Evolutionary conservation across 1,140 invertebrate species (phyloP).

Genomic region (Gonioctena quinquepunctata): DNA sequence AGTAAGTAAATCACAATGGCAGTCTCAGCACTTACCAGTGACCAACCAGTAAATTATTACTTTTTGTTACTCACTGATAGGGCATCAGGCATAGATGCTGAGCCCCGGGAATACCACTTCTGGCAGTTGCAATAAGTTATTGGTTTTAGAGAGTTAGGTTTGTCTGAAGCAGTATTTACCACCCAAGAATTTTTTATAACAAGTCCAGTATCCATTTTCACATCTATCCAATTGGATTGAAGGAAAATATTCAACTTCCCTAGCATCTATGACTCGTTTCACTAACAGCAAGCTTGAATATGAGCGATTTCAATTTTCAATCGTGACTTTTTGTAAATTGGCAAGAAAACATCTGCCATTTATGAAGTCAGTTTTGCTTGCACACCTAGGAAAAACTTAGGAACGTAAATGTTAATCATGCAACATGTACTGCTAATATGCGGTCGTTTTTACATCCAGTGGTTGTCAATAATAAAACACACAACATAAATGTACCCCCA

Average conservation of each 20-base stretch:
- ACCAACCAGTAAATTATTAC: not conserved
- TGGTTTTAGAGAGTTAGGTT: too few relatives aligned
- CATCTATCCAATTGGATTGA: too few relatives aligned
- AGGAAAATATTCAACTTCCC: too few relatives aligned
- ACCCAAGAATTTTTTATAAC: too few relatives aligned
- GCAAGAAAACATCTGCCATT: not conserved
- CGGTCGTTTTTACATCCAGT: constrained; percentile 40
- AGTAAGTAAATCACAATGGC: constrained; percentile 45
- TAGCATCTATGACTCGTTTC: too few relatives aligned
- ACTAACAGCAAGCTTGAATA: too few relatives aligned
- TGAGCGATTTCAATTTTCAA: not conserved
- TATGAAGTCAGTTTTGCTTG: not conserved
- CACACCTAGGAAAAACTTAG: constrained; percentile 12
- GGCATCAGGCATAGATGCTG: not conserved
- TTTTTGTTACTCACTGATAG: not conserved
- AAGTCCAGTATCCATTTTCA: too few relatives aligned
- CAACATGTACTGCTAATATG: not conserved
- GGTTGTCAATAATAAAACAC: constrained; percentile 49
- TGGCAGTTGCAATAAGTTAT: constrained; percentile 20
- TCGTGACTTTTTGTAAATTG: not conserved
- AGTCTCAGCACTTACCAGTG: not conserved
- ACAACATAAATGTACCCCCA: constrained; percentile 52
- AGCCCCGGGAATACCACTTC: constrained; percentile 16
- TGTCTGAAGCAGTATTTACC: too few relatives aligned
- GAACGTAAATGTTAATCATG: too few relatives aligned